Evolutionary conservation across 2,888 invertebrate species (phyloP), one percentile per base, ranked within the genome.

Genomic region (Rhodophaea formosa): DNA sequence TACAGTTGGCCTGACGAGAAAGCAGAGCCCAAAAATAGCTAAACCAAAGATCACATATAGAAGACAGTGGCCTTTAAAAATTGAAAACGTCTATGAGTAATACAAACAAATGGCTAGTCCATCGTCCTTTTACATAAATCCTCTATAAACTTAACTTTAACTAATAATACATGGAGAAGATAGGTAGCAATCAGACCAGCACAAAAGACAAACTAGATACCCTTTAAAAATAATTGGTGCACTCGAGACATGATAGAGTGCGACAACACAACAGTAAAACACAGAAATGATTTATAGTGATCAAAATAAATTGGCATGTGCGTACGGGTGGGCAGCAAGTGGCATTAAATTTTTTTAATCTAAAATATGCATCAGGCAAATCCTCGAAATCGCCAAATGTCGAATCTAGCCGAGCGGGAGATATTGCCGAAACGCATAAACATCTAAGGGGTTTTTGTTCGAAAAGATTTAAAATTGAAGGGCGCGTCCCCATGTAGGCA

Each of bases 391-490:
- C 79, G 82, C 87, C 89, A 91, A 89, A 90, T 89, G 89, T 87
- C 86, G 84, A 77, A 75, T 79, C 82, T 80, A 83, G 70, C 80
- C 72, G 71, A 71, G 79, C 86, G 86, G 78, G 85, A 86, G 86
- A 86, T 89, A 90, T 90, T 87, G 88, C 84, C 84, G 70, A 88
- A 89, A 86, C 74, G 84, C 85, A 86, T 87, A 84, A 83, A 89
- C 89, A 90, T 91, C 89, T 89, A 91, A 91, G 87, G 89, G 90
- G 79, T 89, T 88, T 85, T 88, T 82, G 79, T 83, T 80, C 77
- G 83, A 84, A 88, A 86, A 84, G 79, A 84, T 87, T 88, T 86
- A 86, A 89, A 87, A 84, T 86, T 84, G 88, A 82, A 91, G 90
- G 90, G 90, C 88, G 88, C 87, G 84, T 88, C 88, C 88, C 88